Evolutionary conservation across 2,797 vertebrate genomes (phyloP).

Genomic region (Aulostomus chinensis): DNA sequence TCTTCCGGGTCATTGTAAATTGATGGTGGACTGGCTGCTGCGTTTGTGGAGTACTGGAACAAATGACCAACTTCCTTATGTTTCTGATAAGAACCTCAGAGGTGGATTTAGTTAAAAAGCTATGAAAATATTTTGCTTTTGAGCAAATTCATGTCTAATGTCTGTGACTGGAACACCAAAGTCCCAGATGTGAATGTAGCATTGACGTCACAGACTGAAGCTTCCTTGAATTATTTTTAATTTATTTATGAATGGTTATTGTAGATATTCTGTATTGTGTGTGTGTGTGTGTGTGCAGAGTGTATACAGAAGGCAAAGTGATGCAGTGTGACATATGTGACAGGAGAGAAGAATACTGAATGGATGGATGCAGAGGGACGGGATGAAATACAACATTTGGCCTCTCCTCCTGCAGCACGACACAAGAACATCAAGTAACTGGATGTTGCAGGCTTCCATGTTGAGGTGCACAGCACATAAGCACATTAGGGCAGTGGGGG

Average conservation of each 20-base stretch:
- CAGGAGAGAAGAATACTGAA: constrained; percentile 3
- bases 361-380: background rate
- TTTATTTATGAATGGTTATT: too few relatives aligned
- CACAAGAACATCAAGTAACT: constrained; percentile 1
- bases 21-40: too few relatives aligned
- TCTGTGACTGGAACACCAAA: background rate
- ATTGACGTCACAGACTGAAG: too few relatives aligned
- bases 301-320: constrained; percentile 7
- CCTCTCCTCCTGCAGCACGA: constrained; percentile 3
- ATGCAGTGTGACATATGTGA: constrained; percentile 20
- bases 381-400: constrained; percentile 14
- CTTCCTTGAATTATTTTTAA: too few relatives aligned
- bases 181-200: background rate
- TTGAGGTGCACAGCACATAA: constrained; percentile 14
- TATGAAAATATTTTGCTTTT: too few relatives aligned
- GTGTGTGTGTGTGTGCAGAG: background rate
- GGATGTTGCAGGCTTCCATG: constrained; percentile 22
- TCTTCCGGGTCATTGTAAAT: too few relatives aligned
- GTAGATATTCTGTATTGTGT: background rate
- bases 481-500: constrained; percentile 23
- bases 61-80: too few relatives aligned
- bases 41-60: too few relatives aligned
- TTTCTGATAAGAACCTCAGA: background rate
- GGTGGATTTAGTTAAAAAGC: background rate
- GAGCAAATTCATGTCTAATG: background rate